Conservation (phyloP, 53 echinoderm and acorn worm genomes). For the Hippasteria phrygiana region DNA sequence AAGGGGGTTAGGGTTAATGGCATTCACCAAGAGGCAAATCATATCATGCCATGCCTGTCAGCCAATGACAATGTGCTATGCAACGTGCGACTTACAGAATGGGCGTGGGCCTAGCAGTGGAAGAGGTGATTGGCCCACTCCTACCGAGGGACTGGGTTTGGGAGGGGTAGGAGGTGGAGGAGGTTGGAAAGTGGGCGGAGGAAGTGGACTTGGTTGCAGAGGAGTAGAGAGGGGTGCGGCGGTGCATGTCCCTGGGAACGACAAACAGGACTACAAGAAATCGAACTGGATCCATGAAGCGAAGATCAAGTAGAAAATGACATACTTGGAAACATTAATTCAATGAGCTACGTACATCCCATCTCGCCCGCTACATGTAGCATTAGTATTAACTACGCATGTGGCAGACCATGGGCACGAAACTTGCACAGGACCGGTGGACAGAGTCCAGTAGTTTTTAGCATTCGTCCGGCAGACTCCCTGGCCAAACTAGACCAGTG, state of each 20-base stretch:
- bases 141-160: conserved; percentile 13
- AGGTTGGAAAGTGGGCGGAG: neutral
- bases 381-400: neutral
- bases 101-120: conserved; percentile 1
- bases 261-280: neutral
- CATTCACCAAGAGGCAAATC: neutral
- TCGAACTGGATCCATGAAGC: neutral
- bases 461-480: too few relatives aligned
- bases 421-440: too few relatives aligned
- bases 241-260: conserved; percentile 33
- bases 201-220: conserved; percentile 28
- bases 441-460: too few relatives aligned
- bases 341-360: too few relatives aligned
- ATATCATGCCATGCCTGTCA: neutral
- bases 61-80: neutral
- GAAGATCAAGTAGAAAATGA: neutral
- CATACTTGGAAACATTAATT: neutral
- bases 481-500: too few relatives aligned
- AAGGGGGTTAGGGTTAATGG: too few relatives aligned
- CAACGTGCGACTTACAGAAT: conserved; percentile 41
- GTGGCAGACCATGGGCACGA: too few relatives aligned
- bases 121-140: neutral
- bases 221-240: conserved; percentile 34
- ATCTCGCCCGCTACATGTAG: neutral
- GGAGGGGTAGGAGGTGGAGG: neutral